Percentiles rank a stretch among this genome's conserved stretches.
These are phyloP conservation scores for Prunella strophiata DNA, from an alignment of 2,797 vertebrate species.

Conservation along the genomic window DNA sequence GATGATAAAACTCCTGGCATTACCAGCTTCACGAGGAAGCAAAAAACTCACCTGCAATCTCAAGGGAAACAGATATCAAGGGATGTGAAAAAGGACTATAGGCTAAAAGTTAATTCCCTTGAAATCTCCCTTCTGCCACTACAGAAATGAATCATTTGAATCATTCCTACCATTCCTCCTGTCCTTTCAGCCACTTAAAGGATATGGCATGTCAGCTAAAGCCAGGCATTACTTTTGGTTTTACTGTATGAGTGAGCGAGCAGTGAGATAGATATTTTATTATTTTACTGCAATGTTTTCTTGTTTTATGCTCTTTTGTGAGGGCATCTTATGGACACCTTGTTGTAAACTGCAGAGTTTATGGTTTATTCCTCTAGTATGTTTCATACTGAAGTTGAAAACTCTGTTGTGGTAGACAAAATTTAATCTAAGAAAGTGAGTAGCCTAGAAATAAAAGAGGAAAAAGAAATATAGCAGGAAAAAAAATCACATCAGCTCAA, in stretches of 20 bases:
- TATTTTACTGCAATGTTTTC: conserved; percentile 34
- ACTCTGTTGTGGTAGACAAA: conserved; percentile 8
- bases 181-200: background rate
- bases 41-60: background rate
- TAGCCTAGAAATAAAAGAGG: background rate
- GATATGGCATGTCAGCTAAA: background rate
- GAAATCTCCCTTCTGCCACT: background rate
- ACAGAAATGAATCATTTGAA: background rate
- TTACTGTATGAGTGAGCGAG: background rate
- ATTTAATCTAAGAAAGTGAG: background rate
- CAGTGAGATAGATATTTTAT: background rate
- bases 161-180: background rate
- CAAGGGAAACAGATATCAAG: background rate
- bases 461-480: background rate
- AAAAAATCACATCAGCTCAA: background rate
- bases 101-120: background rate
- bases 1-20: background rate
- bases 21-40: background rate
- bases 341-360: conserved; percentile 20
- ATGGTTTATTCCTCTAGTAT: conserved; percentile 32
- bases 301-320: conserved; percentile 15
- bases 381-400: conserved; percentile 29
- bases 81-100: background rate
- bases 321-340: background rate
- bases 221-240: background rate